Evolutionary conservation across 2,797 vertebrate species (phyloP), one percentile per base, ranked within the genome.

Genomic region (Thunnus albacares): DNA sequence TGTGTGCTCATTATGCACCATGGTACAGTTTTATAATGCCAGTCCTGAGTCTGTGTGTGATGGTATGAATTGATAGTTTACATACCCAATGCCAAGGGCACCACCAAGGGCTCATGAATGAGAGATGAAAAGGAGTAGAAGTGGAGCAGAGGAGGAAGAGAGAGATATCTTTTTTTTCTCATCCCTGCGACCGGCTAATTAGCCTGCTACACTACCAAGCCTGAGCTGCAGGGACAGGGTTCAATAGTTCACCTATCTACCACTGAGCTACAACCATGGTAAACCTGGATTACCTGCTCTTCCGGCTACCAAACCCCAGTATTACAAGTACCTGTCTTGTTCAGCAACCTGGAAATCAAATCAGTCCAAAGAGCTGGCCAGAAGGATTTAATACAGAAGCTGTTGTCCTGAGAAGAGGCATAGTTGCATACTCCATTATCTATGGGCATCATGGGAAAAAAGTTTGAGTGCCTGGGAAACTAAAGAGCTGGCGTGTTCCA

Each of bases 71-170:
- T 91, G 87, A 92, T 92, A 91, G 92, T 94, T 89, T 93, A 92
- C 90, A 89, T 91, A 93, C 82, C 85, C 91, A 89, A 86, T 91
- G 91, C 92, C 93, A 95, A 93, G 93, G 93, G 92, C 91, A 92
- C 81, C 81, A 92, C 90, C 90, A 94, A 93, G 90, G 92, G 90
- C 92, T 94, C 90, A 93, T 95, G 90, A 93, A 93, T 93, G 91
- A 88, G 88, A 93, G 90, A 95, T 93, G 88, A 93, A 93, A 93
- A 90, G 91, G 84, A 90, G 80, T 80, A 88, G 80, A 88, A 89
- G 83, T 87, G 76, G 88, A 88, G 89, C 67, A 79, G 61, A 72
- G 47, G 84, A 87, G 85, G 70, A 86, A 87, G 65, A 86, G 82
- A 85, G 80, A 69, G 76, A 60, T 66, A 61, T 47, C 38, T 73